A percentile compares a stretch with the other conserved stretches of the same genome.
Evolutionary conservation across 2,113 vertebrate genomes (phyloP).

Genomic region (Daubentonia madagascariensis): DNA sequence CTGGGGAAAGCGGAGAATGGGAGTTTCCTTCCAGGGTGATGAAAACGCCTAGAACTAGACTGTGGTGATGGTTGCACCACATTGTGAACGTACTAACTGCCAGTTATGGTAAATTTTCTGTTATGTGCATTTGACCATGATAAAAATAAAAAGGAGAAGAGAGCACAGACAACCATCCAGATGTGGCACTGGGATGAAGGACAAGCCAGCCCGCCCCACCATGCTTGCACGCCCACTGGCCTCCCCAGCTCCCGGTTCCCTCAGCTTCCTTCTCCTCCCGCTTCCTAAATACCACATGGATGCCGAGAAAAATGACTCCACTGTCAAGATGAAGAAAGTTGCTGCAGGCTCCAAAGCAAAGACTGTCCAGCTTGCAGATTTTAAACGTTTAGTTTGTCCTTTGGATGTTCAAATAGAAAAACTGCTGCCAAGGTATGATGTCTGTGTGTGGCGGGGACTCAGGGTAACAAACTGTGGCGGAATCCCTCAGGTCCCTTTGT

Average conservation of each 20-base stretch:
- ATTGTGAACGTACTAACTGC: not conserved
- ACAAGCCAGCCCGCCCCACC: not conserved
- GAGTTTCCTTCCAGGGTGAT: not conserved
- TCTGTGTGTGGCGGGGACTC: not conserved
- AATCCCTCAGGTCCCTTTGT: not conserved
- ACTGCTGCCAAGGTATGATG: not conserved
- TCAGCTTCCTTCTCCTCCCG: not conserved
- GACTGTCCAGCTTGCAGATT: constrained; percentile 65
- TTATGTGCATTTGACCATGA: not conserved
- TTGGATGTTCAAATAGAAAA: constrained; percentile 50
- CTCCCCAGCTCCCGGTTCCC: not conserved
- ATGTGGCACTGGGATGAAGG: not conserved
- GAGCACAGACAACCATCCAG: not conserved
- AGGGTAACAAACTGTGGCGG: fast-evolving
- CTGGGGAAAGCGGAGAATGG: too few species aligned
- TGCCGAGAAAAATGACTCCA: not conserved
- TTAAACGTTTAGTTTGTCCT: constrained; percentile 71
- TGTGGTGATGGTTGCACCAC: too few species aligned
- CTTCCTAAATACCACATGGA: not conserved
- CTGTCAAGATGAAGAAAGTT: constrained; percentile 60
- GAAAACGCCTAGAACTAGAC: not conserved
- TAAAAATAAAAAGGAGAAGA: not conserved
- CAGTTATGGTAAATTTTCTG: not conserved
- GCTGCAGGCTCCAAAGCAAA: constrained; percentile 64
- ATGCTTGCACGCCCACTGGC: fast-evolving